phyloP scores from a whole-genome alignment of 2,113 vertebrate species.

The Excalfactoria chinensis region DNA sequence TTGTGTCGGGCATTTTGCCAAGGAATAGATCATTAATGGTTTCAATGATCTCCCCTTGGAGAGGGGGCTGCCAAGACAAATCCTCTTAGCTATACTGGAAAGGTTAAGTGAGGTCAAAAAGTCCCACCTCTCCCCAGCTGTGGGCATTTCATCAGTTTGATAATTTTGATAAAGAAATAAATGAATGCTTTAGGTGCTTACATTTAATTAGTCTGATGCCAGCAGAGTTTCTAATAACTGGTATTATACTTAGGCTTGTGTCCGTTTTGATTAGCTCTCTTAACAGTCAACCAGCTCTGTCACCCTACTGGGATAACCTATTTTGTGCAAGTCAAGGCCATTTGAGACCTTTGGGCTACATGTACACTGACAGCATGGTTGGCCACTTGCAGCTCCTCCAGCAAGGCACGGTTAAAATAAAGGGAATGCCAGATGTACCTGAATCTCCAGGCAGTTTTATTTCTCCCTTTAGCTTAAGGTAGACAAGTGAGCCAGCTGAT shows the following conservation, averaged over 20 bases:
- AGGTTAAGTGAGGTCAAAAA: slow-evolving; percentile 71
- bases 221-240: slow-evolving; percentile 44
- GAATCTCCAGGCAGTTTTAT: background rate
- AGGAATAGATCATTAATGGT: slow-evolving; percentile 48
- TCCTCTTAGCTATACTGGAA: slow-evolving; percentile 54
- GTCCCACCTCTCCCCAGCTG: slow-evolving; percentile 61
- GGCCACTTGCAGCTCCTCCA: slow-evolving; percentile 34
- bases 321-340: slow-evolving; percentile 56
- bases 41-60: slow-evolving; percentile 53
- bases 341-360: slow-evolving; percentile 27
- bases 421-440: background rate
- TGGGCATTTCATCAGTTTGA: slow-evolving; percentile 33
- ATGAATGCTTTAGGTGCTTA: slow-evolving; percentile 63
- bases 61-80: slow-evolving; percentile 58
- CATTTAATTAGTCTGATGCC: slow-evolving; percentile 43
- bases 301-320: slow-evolving; percentile 45
- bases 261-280: slow-evolving; percentile 50
- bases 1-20: slow-evolving; percentile 55
- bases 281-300: slow-evolving; percentile 26
- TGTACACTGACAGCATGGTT: background rate
- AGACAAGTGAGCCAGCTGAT: background rate
- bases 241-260: slow-evolving; percentile 30
- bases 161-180: slow-evolving; percentile 63
- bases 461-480: background rate
- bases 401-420: background rate